Evolutionary conservation across 2,113 vertebrate species (phyloP).

Genomic region (Sterrhoptilus dennistouni): DNA sequence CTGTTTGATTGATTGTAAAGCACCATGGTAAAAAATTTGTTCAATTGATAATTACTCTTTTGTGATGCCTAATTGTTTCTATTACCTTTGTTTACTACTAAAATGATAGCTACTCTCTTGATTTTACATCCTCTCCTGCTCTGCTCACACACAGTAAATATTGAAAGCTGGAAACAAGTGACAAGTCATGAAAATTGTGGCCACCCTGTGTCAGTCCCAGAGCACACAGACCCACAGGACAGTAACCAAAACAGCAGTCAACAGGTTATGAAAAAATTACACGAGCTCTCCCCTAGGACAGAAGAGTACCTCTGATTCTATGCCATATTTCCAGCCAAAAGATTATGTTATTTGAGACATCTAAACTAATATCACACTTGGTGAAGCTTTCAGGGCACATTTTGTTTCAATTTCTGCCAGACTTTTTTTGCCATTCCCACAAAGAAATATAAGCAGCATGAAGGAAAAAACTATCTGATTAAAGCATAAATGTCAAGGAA

Average conservation of each 20-base stretch:
- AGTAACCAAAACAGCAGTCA: background rate
- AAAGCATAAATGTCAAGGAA: background rate
- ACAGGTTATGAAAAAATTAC: background rate
- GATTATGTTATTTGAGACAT: background rate
- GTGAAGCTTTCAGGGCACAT: background rate
- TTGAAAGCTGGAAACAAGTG: background rate
- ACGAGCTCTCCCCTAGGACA: background rate
- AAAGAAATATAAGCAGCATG: background rate
- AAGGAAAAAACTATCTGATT: background rate
- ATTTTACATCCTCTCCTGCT: background rate
- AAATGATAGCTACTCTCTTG: background rate
- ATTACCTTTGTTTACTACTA: background rate
- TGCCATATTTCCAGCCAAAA: background rate
- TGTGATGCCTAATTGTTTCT: background rate
- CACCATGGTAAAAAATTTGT: background rate
- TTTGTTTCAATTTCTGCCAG: conserved; percentile 19
- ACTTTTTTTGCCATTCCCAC: background rate
- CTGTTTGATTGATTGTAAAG: background rate
- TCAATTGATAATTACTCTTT: background rate
- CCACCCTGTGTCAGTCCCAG: background rate
- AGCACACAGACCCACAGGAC: background rate
- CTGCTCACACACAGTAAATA: background rate
- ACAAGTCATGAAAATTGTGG: background rate
- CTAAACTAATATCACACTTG: background rate
- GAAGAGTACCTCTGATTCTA: background rate